Percentiles rank a stretch among this genome's conserved stretches.
Evolutionary conservation across 2,797 vertebrate species (phyloP).

Genomic region (Tangara arthus): DNA sequence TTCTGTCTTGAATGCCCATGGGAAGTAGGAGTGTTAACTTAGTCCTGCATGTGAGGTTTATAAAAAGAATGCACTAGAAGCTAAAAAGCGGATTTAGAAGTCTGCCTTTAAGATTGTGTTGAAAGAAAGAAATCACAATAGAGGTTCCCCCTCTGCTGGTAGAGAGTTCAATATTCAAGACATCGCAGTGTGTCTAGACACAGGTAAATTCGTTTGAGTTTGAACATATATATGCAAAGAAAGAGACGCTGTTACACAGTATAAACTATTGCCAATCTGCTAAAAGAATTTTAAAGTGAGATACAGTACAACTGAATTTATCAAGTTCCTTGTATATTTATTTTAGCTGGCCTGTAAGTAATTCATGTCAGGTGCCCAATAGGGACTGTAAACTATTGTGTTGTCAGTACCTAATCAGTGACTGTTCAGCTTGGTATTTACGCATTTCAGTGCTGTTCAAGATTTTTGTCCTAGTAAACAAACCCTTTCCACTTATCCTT

Average conservation of each 20-base stretch:
- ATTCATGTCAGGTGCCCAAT: background rate
- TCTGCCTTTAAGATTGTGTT: background rate
- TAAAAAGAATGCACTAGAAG: background rate
- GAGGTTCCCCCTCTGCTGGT: constrained; percentile 22
- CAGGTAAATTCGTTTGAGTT: background rate
- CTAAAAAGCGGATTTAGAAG: constrained; percentile 23
- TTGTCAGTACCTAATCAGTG: background rate
- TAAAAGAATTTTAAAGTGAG: background rate
- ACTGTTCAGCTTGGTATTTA: background rate
- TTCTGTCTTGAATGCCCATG: background rate
- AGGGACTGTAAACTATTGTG: background rate
- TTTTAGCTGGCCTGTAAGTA: background rate
- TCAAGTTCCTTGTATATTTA: background rate
- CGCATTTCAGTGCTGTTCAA: background rate
- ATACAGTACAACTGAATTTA: background rate
- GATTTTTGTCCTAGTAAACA: background rate
- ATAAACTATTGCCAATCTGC: background rate
- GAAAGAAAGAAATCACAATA: constrained; percentile 18
- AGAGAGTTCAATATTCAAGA: background rate
- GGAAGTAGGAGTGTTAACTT: background rate
- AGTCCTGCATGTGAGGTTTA: background rate
- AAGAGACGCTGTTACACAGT: background rate
- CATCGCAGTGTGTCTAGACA: background rate
- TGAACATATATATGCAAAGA: background rate
- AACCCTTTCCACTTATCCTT: background rate